These are phyloP conservation scores for Herpailurus yagouaroundi DNA, from an alignment of 2,113 vertebrate genomes.

Conservation along the genomic window DNA sequence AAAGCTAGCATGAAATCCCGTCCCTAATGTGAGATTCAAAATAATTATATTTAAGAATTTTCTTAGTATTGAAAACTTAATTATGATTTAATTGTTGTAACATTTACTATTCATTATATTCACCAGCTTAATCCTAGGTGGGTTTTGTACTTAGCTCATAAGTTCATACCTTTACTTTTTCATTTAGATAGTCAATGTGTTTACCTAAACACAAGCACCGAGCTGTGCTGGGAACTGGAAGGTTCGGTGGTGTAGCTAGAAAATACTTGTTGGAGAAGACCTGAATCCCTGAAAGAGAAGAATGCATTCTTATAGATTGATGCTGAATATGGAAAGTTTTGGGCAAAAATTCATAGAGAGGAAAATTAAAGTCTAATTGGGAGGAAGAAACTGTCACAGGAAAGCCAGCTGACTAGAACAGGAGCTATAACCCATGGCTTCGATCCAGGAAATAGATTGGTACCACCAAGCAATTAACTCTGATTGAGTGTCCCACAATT, in stretches of 20 bases:
- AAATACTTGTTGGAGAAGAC: background rate
- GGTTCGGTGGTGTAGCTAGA: background rate
- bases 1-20: background rate
- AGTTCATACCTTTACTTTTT: background rate
- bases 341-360: background rate
- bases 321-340: background rate
- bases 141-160: background rate
- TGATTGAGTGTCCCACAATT: background rate
- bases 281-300: background rate
- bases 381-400: background rate
- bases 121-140: background rate
- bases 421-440: background rate
- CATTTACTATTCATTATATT: background rate
- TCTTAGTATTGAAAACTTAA: background rate
- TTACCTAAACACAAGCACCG: background rate
- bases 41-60: background rate
- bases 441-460: background rate
- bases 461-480: background rate
- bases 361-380: background rate
- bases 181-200: background rate
- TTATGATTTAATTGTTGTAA: background rate
- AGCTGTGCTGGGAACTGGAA: background rate
- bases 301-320: background rate
- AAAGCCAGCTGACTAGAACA: background rate
- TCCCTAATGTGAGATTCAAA: background rate